Base-by-base conservation (phyloP, 2,888 invertebrate species). In the Microctonus hyperodae region DNA sequence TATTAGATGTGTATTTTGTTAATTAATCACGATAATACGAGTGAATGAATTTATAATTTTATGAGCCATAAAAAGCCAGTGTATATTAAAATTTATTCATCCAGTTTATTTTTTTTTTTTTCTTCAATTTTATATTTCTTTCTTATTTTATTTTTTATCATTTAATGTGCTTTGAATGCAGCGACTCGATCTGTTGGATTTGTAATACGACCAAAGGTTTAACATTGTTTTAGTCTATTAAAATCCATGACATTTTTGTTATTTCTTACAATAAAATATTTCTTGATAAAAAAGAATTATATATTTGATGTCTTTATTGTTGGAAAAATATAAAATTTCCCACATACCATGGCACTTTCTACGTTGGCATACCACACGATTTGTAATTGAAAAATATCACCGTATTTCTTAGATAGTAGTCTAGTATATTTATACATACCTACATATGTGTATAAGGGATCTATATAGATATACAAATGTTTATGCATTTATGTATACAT, bases 401-500 rank as follows among this genome's bases (percentile, higher is more conserved):
- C 44, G 44, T 20, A 44, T 44, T 44, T 44, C 16, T 16, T n/a
- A n/a, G n/a, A n/a, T 16, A n/a, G 9, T n/a, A n/a, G 53, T 50
- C 23, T 50, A 31, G 16, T n/a, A n/a, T n/a, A n/a, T n/a, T n/a
- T n/a, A n/a, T n/a, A n/a, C n/a, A n/a, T n/a, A n/a, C n/a, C n/a
- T n/a, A n/a, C n/a, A n/a, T n/a, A n/a, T n/a, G n/a, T n/a, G 23
- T 23, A 23, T 22, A 58, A 50, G 50, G 20, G 28, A 28, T 7
- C 7, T 5, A 7, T 5, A 28, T 28, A 28, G 28, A 28, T 28
- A 28, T 28, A 7, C 7, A 5, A 28, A 65, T 37, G 64, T 69
- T 23, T 69, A 64, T 33, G 69, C 55, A 23, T 35, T 57, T 20
- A 16, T 44, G 44, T 16, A 44, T 44, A 44, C 6, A 44, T 44